Conservation (phyloP, 2,888 invertebrate species). For the Eurytoma adleriae region DNA sequence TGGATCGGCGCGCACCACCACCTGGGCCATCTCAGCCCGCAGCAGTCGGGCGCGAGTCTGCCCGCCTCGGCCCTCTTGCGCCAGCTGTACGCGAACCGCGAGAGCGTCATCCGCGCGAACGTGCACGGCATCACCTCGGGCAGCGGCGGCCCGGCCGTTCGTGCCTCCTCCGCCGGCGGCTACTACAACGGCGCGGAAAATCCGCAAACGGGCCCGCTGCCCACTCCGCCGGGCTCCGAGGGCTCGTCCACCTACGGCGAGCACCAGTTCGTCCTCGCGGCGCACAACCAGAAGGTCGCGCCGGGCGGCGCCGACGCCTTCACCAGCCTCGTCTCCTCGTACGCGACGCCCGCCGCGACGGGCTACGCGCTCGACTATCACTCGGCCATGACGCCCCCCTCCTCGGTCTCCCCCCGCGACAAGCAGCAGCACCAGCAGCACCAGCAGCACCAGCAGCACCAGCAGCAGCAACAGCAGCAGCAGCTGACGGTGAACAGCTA, state of each 20-base stretch:
- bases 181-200: slow-evolving; percentile 68
- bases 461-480: slow-evolving; percentile 80
- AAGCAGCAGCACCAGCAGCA: slow-evolving; percentile 81
- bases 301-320: slow-evolving; percentile 77
- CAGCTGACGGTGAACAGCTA: slow-evolving; percentile 81
- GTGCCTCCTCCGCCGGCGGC: slow-evolving; percentile 66
- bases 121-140: slow-evolving; percentile 80
- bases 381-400: slow-evolving; percentile 97
- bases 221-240: slow-evolving; percentile 94
- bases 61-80: slow-evolving; percentile 94
- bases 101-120: slow-evolving; percentile 96
- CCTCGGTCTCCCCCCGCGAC: slow-evolving; percentile 96
- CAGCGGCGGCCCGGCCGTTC: slow-evolving; percentile 70
- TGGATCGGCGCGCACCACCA: slow-evolving; percentile 92
- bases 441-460: slow-evolving; percentile 78
- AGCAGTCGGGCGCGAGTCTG: slow-evolving; percentile 81
- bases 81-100: slow-evolving; percentile 93
- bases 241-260: slow-evolving; percentile 85
- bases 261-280: slow-evolving; percentile 78
- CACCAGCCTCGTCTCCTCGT: slow-evolving; percentile 79
- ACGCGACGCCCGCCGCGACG: slow-evolving; percentile 74
- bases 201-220: slow-evolving; percentile 79
- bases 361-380: slow-evolving; percentile 89
- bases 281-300: slow-evolving; percentile 72
- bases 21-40: slow-evolving; percentile 79